Conservation (phyloP, 2,113 vertebrate genomes). For the Eulemur macaco region DNA sequence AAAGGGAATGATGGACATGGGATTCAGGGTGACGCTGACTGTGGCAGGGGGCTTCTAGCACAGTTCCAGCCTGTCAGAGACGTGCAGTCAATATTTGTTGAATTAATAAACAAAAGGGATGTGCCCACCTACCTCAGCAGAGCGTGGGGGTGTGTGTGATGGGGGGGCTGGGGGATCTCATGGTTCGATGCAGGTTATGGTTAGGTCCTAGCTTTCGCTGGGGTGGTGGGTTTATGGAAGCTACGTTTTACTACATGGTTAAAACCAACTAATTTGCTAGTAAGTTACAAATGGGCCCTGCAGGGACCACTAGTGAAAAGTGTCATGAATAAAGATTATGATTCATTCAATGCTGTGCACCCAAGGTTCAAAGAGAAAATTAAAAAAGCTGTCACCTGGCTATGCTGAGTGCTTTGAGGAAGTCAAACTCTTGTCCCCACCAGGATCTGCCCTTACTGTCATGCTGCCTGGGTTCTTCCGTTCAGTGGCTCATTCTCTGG, state of each 20-base stretch:
- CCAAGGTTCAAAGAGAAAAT: neutral
- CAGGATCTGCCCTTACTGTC: neutral
- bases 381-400: neutral
- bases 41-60: neutral
- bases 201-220: neutral
- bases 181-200: neutral
- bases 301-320: neutral
- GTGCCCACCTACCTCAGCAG: neutral
- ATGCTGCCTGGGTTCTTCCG: neutral
- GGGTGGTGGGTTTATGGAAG: neutral
- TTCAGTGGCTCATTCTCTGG: neutral
- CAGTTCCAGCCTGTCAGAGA: neutral
- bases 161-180: neutral
- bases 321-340: too few species aligned
- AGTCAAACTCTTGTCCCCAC: neutral
- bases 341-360: too few species aligned
- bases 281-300: neutral
- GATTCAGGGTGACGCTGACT: accelerated
- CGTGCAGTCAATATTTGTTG: neutral
- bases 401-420: neutral
- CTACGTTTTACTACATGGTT: neutral
- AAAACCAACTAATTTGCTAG: neutral
- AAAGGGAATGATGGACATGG: neutral
- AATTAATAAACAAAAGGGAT: neutral
- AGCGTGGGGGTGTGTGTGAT: neutral